These are phyloP conservation scores for Coenonympha glycerion DNA, from an alignment of 2,888 invertebrate genomes.

Conservation along the genomic window DNA sequence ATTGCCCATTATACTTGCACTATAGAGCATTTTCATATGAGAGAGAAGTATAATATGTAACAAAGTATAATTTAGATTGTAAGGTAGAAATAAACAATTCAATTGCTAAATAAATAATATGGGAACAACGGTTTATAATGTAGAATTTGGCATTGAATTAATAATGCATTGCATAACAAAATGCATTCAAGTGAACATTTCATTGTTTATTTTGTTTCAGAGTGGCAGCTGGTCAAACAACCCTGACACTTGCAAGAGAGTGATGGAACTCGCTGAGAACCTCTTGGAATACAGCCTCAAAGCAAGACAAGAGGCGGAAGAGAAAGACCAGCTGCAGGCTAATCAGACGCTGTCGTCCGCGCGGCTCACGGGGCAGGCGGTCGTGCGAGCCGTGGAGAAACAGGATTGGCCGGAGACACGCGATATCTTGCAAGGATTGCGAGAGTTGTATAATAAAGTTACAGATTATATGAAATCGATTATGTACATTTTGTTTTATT, in stretches of 20 bases:
- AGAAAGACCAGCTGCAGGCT: slow-evolving; percentile 68
- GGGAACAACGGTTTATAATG: no score
- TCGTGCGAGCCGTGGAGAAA: slow-evolving; percentile 66
- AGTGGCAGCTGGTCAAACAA: slow-evolving; percentile 74
- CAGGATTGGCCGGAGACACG: slow-evolving; percentile 64
- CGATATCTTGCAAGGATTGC: slow-evolving; percentile 46
- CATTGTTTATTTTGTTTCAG: slow-evolving; percentile 36
- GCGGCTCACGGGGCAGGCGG: slow-evolving; percentile 74
- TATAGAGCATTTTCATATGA: no score
- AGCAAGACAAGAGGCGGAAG: slow-evolving; percentile 63
- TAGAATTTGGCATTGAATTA: no score
- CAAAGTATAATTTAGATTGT: no score
- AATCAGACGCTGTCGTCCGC: slow-evolving; percentile 77
- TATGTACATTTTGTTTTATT: slow-evolving; percentile 40
- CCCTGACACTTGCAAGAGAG: slow-evolving; percentile 76
- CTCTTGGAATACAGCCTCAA: slow-evolving; percentile 77
- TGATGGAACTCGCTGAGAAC: slow-evolving; percentile 76
- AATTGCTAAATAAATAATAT: no score
- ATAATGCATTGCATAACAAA: no score
- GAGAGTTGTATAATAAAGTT: slow-evolving; percentile 43
- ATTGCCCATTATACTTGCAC: no score
- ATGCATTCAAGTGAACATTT: no score
- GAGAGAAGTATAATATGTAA: no score
- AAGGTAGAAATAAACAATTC: no score
- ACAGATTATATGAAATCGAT: slow-evolving; percentile 67